Evolutionary conservation across 2,113 vertebrate genomes (phyloP).

Genomic region (Lipophrys pholis): DNA sequence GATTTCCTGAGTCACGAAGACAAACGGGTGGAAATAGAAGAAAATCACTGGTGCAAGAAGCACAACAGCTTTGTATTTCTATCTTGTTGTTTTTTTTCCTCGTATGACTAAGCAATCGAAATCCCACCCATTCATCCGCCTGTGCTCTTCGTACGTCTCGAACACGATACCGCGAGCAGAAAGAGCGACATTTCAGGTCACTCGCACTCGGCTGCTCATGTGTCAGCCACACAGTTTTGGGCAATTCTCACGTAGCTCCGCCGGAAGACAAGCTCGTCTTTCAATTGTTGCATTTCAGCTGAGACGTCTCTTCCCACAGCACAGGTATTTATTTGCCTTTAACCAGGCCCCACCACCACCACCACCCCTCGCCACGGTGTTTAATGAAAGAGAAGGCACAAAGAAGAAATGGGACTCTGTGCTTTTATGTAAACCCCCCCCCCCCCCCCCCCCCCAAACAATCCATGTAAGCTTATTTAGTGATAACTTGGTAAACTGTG

Average conservation of each 20-base stretch:
- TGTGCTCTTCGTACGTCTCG: no score
- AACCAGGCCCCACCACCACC: conserved; percentile 40
- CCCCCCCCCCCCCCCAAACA: background rate
- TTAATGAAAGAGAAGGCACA: conserved; percentile 62
- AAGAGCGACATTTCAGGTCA: conserved; percentile 1
- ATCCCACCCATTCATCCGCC: background rate
- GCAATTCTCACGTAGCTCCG: conserved; percentile 58
- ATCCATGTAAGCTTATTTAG: conserved; percentile 53
- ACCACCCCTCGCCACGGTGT: conserved; percentile 2
- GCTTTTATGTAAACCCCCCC: conserved; percentile 16
- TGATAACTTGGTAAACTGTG: conserved; percentile 63
- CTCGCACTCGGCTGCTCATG: conserved; percentile 3
- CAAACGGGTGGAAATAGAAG: no score
- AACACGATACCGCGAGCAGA: no score
- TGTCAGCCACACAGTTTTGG: conserved; percentile 39
- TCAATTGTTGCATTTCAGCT: conserved; percentile 49
- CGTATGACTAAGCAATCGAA: conserved; percentile 7
- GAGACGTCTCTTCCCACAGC: conserved; percentile 27
- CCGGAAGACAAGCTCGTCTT: conserved; percentile 61
- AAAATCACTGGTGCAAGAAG: no score
- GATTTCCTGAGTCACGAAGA: no score
- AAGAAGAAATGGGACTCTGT: conserved; percentile 54
- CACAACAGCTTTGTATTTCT: no score
- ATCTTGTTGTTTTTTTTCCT: background rate
- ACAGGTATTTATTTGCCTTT: conserved; percentile 49